Conservation (phyloP, 2,797 vertebrate genomes). For the Benthosema pterotum region DNA sequence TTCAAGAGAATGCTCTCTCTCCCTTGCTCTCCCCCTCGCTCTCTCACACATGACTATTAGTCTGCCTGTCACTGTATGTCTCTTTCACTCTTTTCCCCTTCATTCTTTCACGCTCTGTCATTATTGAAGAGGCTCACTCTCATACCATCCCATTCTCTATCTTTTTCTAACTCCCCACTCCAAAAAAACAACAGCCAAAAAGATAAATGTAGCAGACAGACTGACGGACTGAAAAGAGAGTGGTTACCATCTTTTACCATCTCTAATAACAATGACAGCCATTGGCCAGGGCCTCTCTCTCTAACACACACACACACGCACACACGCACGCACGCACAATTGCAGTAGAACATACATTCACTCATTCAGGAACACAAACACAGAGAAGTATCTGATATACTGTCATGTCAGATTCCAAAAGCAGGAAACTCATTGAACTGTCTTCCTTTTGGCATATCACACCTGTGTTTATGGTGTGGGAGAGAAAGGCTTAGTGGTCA, state of each 20-base stretch:
- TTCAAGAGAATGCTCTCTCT: slow-evolving; percentile 39
- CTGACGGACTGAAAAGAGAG: neutral
- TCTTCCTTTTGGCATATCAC: too few species aligned
- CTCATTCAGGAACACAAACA: too few species aligned
- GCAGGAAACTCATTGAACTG: too few species aligned
- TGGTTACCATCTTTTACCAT: neutral
- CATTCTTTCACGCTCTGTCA: neutral
- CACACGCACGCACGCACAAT: slow-evolving; percentile 6
- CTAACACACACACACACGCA: too few species aligned
- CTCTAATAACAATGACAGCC: slow-evolving; percentile 3
- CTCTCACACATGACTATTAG: neutral
- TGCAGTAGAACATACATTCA: too few species aligned
- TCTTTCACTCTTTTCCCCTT: slow-evolving; percentile 2
- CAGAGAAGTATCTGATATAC: too few species aligned
- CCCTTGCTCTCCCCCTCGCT: slow-evolving; percentile 8
- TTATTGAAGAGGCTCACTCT: neutral
- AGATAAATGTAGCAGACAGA: neutral
- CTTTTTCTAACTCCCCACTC: neutral
- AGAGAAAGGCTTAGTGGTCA: too few species aligned
- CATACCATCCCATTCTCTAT: neutral
- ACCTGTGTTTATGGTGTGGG: too few species aligned
- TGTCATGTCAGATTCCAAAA: too few species aligned
- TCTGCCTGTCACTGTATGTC: too few species aligned
- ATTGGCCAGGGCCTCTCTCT: neutral
- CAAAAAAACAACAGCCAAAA: slow-evolving; percentile 6